These are phyloP conservation scores for Leptinotarsa peninsularis DNA, from an alignment of 2,888 invertebrate genomes.

Conservation along the genomic window DNA sequence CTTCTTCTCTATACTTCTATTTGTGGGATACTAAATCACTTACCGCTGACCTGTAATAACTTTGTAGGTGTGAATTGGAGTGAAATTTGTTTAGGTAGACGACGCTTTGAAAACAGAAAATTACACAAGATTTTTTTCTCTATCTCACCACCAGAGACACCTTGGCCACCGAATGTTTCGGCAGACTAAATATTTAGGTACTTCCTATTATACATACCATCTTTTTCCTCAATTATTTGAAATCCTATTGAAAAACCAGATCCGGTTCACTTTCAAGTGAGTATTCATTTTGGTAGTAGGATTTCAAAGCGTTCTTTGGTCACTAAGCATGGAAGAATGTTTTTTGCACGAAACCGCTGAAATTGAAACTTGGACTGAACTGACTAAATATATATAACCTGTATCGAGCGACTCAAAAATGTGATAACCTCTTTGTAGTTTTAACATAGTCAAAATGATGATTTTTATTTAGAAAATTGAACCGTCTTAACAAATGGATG, in stretches of 20 bases:
- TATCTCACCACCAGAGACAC: constrained; percentile 61
- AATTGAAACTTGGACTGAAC: background rate
- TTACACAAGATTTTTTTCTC: constrained; percentile 38
- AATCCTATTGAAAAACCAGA: constrained; percentile 5
- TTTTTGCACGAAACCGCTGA: constrained; percentile 12
- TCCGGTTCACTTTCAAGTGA: constrained; percentile 13
- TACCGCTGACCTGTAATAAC: background rate
- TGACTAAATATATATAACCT: background rate
- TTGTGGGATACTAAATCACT: background rate
- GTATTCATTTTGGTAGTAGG: constrained; percentile 3
- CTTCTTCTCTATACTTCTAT: constrained; percentile 12
- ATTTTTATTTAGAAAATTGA: too few species aligned
- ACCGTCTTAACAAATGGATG: too few species aligned
- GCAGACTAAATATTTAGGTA: constrained; percentile 46
- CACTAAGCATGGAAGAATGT: constrained; percentile 20
- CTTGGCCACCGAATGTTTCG: constrained; percentile 63
- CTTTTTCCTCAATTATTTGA: constrained; percentile 21
- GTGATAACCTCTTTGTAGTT: too few species aligned
- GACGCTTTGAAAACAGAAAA: constrained; percentile 54
- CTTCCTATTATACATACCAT: constrained; percentile 33
- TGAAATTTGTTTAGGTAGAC: constrained; percentile 14
- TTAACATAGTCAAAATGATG: too few species aligned
- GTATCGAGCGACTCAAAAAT: too few species aligned
- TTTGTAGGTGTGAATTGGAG: constrained; percentile 3
- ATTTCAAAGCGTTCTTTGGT: constrained; percentile 15